Base-by-base conservation (phyloP, 2,113 vertebrate genomes). In the Neomonachus schauinslandi region DNA sequence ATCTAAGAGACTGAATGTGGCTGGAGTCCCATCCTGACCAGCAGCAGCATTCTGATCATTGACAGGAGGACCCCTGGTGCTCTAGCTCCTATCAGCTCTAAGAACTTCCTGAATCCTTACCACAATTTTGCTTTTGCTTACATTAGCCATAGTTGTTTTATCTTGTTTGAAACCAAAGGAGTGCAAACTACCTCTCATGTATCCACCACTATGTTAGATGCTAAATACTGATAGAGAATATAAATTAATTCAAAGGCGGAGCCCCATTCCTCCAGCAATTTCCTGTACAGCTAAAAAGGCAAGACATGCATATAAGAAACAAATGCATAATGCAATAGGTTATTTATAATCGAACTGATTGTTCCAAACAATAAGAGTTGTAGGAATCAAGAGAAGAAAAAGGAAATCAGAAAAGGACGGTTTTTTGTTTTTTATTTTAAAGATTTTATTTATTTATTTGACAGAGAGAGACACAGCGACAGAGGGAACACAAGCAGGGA, bases 141-240 rank as follows among this genome's bases (percentile, higher is more conserved):
- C 80, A 24, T 96, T 74, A 85, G 51, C 46, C 51, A 81, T 12
- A 49, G 18, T 46, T 96, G n/a, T 81, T 91, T 63, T 91, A 57
- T 80, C 36, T 86, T 86, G 46, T 74, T 81, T 91, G 81, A 67
- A 57, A 79, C 12, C 21, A 86, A 61, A 63, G 42, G 51, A 53
- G 19, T 53, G 42, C 22, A 81, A 79, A 69, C 31, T 59, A 51
- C 2, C 55, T 87, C 31, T 92, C 22, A 31, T 31, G 9, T 81
- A n/a, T 63, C 74, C 28, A 63, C 10, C 61, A 61, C 42, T 80
- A 28, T 79, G n/a, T 80, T 81, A 61, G 15, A 24, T 46, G 10
- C 26, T 89, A 79, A 72, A 72, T 55, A 74, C 57, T 65, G 63
- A 53, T 1, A 89, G 18, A 67, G 21, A 72, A 86, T 65, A 65